Evolutionary conservation across 1,140 invertebrate genomes (phyloP), one percentile per base, ranked within the genome.

Genomic region (Drosophila kurseongensis): DNA sequence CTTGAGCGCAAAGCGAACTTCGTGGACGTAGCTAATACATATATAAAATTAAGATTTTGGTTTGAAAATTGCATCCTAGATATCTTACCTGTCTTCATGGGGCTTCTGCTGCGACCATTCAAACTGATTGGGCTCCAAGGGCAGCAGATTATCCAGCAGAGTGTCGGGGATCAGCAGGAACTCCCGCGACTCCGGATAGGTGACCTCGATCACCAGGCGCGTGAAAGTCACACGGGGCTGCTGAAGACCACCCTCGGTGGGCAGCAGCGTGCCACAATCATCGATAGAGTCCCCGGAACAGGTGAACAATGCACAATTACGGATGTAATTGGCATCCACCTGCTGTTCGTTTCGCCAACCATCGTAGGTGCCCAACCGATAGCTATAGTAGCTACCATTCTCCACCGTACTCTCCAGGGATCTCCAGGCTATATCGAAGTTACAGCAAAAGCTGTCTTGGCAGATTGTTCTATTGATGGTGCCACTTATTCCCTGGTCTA

Each of bases 291-390:
- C 16, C 2, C 86, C 83, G 0, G 69, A 59, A 48, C 91, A 92
- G n/a, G 75, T 51, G 18, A 92, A 85, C 2, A 92, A 12, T 4
- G 38, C 86, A 32, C 91, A 92, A 35, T 80, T 91, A 0, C 82
- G 52, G 9, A 91, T 18, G 40, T 79, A 78, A 27, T 91, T 91
- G 4, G 23, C 29, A 5, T 85, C 75, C 14, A 69, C 73, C 0
- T 18, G 13, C 6, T 68, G 55, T 52, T 91, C 81, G 18, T 78
- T 66, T 1, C 91, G 75, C 67, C 71, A 71, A 6, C 90, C 90
- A 47, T 92, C 79, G 44, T 72, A 92, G 32, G 68, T 63, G 5
- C 59, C 88, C 56, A 91, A 14, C 0, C 91, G 79, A 48, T 90
- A 91, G 40, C 35, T 67, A 13, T 80, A 79, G 36, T 55, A 54